These are phyloP conservation scores for Maccullochella peelii DNA, from an alignment of 2,113 vertebrate genomes.

Conservation along the genomic window DNA sequence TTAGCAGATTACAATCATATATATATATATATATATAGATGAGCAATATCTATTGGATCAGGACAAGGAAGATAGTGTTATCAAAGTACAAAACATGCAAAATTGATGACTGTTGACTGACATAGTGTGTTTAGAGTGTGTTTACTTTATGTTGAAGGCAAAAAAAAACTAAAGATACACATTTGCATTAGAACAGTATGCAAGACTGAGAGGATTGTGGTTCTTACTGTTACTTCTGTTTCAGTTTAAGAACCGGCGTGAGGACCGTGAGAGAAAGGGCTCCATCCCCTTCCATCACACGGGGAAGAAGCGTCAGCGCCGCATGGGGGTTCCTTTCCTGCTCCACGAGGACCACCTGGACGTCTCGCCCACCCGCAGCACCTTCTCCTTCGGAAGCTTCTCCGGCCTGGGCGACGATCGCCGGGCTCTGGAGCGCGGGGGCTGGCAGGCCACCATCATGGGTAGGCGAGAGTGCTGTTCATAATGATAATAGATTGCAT, in stretches of 20 bases:
- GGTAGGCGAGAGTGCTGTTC: conserved; percentile 79
- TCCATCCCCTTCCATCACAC: conserved; percentile 96
- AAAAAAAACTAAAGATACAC: not conserved
- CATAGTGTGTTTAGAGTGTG: not conserved
- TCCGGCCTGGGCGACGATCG: conserved; percentile 95
- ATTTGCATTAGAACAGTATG: not conserved
- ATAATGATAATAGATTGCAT: not conserved
- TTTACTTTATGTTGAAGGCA: not conserved
- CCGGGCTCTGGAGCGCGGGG: conserved; percentile 91
- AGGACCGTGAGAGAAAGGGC: conserved; percentile 96
- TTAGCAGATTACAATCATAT: not conserved
- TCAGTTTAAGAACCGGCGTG: conserved; percentile 96
- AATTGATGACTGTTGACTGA: not conserved
- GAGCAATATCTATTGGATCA: not conserved
- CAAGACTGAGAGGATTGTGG: not conserved
- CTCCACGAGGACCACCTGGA: conserved; percentile 96
- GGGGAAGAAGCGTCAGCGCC: conserved; percentile 94
- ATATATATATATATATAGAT: too few species aligned
- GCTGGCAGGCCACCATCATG: conserved; percentile 97
- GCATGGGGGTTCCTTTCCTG: conserved; percentile 96
- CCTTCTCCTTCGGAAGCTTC: conserved; percentile 97
- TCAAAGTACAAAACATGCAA: not conserved
- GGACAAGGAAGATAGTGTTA: not conserved
- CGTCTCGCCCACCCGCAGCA: conserved; percentile 96
- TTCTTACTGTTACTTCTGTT: not conserved